Percentiles rank a stretch among this genome's conserved stretches.
Evolutionary conservation across 2,797 vertebrate species (phyloP).

Genomic region (Alfaro cultratus): DNA sequence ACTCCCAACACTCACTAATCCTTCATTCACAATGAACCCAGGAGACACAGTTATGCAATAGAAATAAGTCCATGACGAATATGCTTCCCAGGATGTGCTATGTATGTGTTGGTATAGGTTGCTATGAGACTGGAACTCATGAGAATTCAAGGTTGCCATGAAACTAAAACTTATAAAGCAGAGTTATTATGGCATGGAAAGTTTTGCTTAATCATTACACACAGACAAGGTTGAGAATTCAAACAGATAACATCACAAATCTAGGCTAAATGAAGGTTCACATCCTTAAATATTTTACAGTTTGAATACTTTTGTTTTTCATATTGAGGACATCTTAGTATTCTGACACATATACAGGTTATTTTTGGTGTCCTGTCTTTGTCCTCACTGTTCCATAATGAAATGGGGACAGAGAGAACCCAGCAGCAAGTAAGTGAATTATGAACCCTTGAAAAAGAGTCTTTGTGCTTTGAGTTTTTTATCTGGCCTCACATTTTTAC

Average conservation of each 20-base stretch:
- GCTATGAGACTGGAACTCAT: slow-evolving; percentile 48
- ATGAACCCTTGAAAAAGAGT: neutral
- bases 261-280: neutral
- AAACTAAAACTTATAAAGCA: slow-evolving; percentile 21
- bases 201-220: neutral
- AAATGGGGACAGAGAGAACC: slow-evolving; percentile 48
- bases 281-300: neutral
- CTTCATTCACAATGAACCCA: slow-evolving; percentile 51
- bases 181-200: neutral
- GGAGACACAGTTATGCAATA: slow-evolving; percentile 66
- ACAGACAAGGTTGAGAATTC: neutral
- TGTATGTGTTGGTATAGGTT: slow-evolving; percentile 36
- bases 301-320: neutral
- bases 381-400: slow-evolving; percentile 44
- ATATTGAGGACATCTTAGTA: slow-evolving; percentile 22
- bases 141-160: slow-evolving; percentile 37
- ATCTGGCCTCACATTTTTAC: neutral
- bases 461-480: neutral
- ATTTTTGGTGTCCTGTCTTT: slow-evolving; percentile 55
- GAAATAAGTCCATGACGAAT: slow-evolving; percentile 58
- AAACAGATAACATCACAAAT: neutral
- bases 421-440: slow-evolving; percentile 20
- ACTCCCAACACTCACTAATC: slow-evolving; percentile 58
- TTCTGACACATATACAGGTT: slow-evolving; percentile 63
- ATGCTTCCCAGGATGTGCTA: slow-evolving; percentile 33